Base-by-base conservation (phyloP, 2,888 invertebrate species). In the Drosophila robusta region DNA sequence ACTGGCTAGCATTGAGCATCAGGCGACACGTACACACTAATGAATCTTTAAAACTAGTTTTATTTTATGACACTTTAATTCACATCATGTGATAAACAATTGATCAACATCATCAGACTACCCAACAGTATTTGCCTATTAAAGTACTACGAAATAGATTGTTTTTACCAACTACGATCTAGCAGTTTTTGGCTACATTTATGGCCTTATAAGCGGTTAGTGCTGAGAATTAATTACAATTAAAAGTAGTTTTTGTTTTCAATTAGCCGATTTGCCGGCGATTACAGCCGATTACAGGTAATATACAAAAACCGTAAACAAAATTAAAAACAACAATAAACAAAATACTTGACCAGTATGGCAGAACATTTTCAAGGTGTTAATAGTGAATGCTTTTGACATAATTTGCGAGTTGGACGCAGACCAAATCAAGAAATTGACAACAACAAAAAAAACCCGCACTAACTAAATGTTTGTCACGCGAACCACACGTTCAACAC, bases 351-450 rank as follows among this genome's bases (percentile, higher is more conserved):
- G 66, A 66, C 62, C 64, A 65, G 65, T 68, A 68, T 64, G 32
- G 14, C 65, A 44, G 70, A 41, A 51, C 68, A 66, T 32, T 73
- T 41, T 51, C 22, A 60, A 85, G 82, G 88, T 85, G 82, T 78
- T 75, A 87, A 85, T 81, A 63, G 52, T 66, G 54, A 65, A 60
- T 52, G 18, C 46, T 55, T 66, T 66, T 61, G 47, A 56, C 29
- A 67, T 67, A 44, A 68, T 58, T 56, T 60, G 14, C 39, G 22
- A 51, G 36, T 32, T 22, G 29, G 32, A 44, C 34, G 36, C 45
- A 26, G 49, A 29, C 2, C 42, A 39, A 67, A 60, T 63, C 47
- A 56, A 55, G 69, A 78, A 57, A 73, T 61, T 73, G 54, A 61
- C 47, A 64, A 38, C 38, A 3, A 41, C 18, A 56, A 26, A 18